Evolutionary conservation across 53 echinoderm and acorn worm genomes (phyloP).

Genomic region (Paelopatides confundens): DNA sequence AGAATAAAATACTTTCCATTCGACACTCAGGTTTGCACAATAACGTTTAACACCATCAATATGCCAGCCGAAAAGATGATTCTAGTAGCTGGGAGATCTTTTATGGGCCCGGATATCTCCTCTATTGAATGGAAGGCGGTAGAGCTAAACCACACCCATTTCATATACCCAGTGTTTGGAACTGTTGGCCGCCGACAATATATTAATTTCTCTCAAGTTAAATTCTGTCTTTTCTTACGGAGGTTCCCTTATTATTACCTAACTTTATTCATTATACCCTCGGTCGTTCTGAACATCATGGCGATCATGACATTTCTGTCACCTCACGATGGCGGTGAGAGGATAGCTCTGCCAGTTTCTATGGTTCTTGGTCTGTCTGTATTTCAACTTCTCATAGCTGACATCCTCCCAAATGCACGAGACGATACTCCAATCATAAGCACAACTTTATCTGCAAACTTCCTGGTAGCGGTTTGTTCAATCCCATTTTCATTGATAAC

Average conservation of each 20-base stretch:
- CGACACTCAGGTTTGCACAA: neutral
- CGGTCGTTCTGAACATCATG: neutral
- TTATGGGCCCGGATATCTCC: neutral
- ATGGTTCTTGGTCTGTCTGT: constrained; percentile 23
- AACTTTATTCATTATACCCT: neutral
- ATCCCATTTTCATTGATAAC: neutral
- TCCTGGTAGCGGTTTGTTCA: neutral
- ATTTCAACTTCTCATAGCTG: constrained; percentile 10
- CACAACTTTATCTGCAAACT: neutral
- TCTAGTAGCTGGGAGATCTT: neutral
- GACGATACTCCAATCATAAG: neutral
- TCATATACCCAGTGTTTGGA: neutral
- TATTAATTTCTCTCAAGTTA: neutral
- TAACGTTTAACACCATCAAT: neutral
- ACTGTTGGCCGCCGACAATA: neutral
- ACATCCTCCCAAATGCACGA: constrained; percentile 13
- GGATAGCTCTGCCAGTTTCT: constrained; percentile 3
- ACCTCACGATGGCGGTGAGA: constrained; percentile 32
- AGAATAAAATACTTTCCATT: constrained; percentile 28
- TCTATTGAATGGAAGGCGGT: neutral
- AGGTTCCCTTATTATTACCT: neutral
- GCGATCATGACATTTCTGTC: constrained; percentile 24
- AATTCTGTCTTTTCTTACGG: neutral
- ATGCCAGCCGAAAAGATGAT: neutral
- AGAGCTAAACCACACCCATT: neutral